These are phyloP conservation scores for Paratilapia polleni DNA, from an alignment of 2,113 vertebrate genomes.

Conservation along the genomic window DNA sequence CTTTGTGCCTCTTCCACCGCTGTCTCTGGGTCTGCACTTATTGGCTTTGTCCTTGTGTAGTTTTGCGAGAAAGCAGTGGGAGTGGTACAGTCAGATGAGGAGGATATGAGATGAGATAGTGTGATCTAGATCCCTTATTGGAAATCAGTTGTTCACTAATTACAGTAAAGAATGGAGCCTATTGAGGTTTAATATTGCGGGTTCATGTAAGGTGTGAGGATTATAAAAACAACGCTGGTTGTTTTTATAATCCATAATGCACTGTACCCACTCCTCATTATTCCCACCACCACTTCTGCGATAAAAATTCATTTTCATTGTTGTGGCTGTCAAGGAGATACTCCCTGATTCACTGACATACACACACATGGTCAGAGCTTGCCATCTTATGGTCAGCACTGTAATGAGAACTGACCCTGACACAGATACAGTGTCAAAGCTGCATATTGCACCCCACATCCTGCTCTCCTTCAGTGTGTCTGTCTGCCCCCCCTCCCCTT, in stretches of 20 bases:
- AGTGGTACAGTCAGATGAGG: neutral
- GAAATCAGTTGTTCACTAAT: conserved; percentile 24
- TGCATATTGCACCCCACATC: conserved; percentile 8
- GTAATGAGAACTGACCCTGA: conserved; percentile 63
- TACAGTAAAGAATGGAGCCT: neutral
- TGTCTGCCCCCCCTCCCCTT: neutral
- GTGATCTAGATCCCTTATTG: neutral
- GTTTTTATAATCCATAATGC: neutral
- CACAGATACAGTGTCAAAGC: conserved; percentile 36
- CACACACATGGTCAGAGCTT: conserved; percentile 21
- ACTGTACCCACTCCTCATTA: neutral
- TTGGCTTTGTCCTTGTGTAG: neutral
- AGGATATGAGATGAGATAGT: neutral
- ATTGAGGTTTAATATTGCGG: neutral
- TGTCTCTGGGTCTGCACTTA: neutral
- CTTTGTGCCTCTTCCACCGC: neutral
- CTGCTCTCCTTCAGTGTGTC: conserved; percentile 11
- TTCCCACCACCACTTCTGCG: neutral
- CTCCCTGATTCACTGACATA: neutral
- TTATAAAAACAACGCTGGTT: neutral
- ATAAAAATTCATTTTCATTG: conserved; percentile 25
- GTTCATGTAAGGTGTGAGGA: neutral
- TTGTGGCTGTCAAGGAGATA: conserved; percentile 9
- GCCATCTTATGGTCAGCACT: neutral
- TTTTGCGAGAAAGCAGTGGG: neutral